A percentile compares a stretch with the other conserved stretches of the same genome.
These are phyloP conservation scores for Pipistrellus pygmaeus DNA, from an alignment of 2,797 vertebrate genomes.

Conservation along the genomic window DNA sequence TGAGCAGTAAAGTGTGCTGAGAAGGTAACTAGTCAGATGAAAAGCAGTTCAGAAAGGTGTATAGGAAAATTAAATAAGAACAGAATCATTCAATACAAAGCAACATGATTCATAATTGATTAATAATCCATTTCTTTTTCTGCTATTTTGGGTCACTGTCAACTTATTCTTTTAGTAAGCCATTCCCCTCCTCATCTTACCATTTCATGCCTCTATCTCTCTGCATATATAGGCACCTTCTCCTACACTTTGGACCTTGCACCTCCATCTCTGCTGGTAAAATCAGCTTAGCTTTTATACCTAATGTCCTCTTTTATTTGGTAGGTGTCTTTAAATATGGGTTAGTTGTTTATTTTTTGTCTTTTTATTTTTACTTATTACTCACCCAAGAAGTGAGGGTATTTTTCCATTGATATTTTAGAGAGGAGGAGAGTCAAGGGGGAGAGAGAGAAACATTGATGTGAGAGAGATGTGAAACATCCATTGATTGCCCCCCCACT, in stretches of 20 bases:
- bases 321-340: constrained; percentile 25
- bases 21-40: constrained; percentile 32
- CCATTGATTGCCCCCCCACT: too few relatives aligned
- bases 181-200: background rate
- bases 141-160: constrained; percentile 10
- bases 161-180: background rate
- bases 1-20: constrained; percentile 30
- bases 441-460: too few relatives aligned
- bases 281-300: constrained; percentile 46
- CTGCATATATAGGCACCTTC: background rate
- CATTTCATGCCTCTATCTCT: background rate
- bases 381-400: too few relatives aligned
- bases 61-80: constrained; percentile 44
- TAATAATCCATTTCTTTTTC: constrained; percentile 43
- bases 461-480: too few relatives aligned
- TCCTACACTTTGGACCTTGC: background rate
- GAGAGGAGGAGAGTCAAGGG: too few relatives aligned
- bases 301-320: background rate
- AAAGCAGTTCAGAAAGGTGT: constrained; percentile 20
- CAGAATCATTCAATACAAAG: constrained; percentile 16
- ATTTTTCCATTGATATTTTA: too few relatives aligned
- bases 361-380: too few relatives aligned
- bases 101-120: constrained; percentile 49
- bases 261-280: background rate
- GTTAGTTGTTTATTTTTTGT: background rate